Conservation (phyloP, 2,888 invertebrate species). For the Deilephila porcellus region DNA sequence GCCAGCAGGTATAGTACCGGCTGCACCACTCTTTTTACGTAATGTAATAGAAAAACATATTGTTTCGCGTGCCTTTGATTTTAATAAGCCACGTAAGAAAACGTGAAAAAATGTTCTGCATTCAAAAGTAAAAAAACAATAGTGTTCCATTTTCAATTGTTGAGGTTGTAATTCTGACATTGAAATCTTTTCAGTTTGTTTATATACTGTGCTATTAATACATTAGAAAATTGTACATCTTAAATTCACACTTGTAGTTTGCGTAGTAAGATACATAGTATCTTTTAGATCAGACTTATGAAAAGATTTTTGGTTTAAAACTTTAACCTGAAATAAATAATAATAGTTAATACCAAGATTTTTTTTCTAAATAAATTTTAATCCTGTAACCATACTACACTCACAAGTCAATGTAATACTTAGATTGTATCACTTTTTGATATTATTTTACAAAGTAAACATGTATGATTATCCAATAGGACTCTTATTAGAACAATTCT, state of each 20-base stretch:
- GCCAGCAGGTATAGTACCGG: constrained; percentile 72
- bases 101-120: background rate
- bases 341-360: no score
- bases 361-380: no score
- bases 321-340: no score
- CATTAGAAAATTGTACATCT: no score
- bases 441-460: no score
- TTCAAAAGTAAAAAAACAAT: background rate
- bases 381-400: no score
- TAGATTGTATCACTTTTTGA: no score
- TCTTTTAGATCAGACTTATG: no score
- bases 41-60: constrained; percentile 44
- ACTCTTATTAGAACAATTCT: background rate
- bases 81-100: constrained; percentile 24
- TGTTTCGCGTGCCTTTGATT: constrained; percentile 27
- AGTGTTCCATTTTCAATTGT: background rate
- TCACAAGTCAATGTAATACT: no score
- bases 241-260: no score
- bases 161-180: background rate
- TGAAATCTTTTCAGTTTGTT: background rate
- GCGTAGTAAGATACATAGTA: no score
- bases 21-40: constrained; percentile 64
- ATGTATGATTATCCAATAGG: background rate
- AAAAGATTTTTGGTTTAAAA: no score
- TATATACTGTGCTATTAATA: background rate